Conservation (phyloP, 2,113 vertebrate species). For the Sakesphorus luctuosus region DNA sequence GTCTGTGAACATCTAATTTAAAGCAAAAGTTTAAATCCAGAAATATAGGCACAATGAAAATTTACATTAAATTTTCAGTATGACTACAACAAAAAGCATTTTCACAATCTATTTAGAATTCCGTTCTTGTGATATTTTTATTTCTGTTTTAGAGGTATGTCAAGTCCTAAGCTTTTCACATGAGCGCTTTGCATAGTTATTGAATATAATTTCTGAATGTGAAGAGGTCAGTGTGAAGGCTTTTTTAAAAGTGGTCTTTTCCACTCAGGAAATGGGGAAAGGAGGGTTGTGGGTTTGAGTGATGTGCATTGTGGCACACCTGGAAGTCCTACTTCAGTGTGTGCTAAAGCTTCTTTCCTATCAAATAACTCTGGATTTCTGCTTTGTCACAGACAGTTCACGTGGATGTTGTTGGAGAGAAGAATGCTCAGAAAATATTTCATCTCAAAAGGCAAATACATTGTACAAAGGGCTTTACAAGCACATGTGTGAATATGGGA, state of each 20-base stretch:
- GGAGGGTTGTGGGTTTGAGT: not conserved
- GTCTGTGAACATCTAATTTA: not conserved
- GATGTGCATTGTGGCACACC: fast-evolving
- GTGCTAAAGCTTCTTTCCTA: not conserved
- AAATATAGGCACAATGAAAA: not conserved
- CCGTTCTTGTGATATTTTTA: not conserved
- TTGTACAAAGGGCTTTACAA: not conserved
- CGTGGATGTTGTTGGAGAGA: not conserved
- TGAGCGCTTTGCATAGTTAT: not conserved
- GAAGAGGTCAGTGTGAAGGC: not conserved
- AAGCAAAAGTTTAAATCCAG: not conserved
- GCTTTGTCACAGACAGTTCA: not conserved
- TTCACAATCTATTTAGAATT: not conserved
- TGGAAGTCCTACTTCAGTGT: not conserved
- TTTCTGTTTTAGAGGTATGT: not conserved
- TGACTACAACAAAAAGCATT: not conserved
- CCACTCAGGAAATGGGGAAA: not conserved
- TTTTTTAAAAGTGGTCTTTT: not conserved
- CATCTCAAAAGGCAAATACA: not conserved
- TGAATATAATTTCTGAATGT: not conserved
- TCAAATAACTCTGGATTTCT: not conserved
- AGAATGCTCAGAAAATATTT: not conserved
- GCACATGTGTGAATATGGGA: not conserved
- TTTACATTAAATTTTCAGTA: not conserved
- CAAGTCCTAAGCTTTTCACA: not conserved